Base-by-base conservation (phyloP, 53 echinoderm and acorn worm species). In the Mesocentrotus franciscanus region DNA sequence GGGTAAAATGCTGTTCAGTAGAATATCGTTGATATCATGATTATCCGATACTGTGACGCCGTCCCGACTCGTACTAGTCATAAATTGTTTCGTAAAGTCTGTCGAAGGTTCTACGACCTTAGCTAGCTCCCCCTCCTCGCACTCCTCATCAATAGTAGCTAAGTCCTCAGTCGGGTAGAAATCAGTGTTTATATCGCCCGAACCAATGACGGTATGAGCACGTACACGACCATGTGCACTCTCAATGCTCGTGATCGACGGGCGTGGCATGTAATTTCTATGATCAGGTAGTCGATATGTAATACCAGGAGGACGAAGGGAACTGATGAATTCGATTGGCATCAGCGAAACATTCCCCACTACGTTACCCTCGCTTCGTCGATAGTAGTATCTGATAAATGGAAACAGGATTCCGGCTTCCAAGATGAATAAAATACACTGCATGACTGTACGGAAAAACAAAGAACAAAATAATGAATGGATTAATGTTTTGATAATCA, bases 371-470 rank as follows among this genome's bases (percentile, higher is more conserved):
- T 94, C 36, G 94, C 22, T 56, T 56, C 94, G 61, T 32, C 94
- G 83, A 32, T 94, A 94, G 84, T 94, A 94, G 60, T 83, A 56
- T 2, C 83, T 39, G 32, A 94, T 61, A 61, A 94, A 94, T 1
- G 94, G 94, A 62, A 94, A 94, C 61, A 84, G 16, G 81, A 94
- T 79, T 2, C 94, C 94, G 4, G 94, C 61, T 83, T 94, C 94
- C 61, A 94, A 17, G 66, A 94, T 94, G 83, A 94, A 66, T 60
- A 94, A 18, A 9, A 60, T 36, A 83, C 94, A 94, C 84, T 94
- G 94, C 22, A 94, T 32, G 18, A 61, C 94, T 94, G 93, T 68
- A 64, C 14, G 58, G 26, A 92, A 35, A 61, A 30, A 68, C 22
- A 68, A 68, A 68, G 22, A 68, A 68, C 49, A 49, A 49, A 49